Percentiles rank a stretch among this genome's conserved stretches.
phyloP scores from a whole-genome alignment of 2,888 invertebrate species.

The Aplocera efformata region DNA sequence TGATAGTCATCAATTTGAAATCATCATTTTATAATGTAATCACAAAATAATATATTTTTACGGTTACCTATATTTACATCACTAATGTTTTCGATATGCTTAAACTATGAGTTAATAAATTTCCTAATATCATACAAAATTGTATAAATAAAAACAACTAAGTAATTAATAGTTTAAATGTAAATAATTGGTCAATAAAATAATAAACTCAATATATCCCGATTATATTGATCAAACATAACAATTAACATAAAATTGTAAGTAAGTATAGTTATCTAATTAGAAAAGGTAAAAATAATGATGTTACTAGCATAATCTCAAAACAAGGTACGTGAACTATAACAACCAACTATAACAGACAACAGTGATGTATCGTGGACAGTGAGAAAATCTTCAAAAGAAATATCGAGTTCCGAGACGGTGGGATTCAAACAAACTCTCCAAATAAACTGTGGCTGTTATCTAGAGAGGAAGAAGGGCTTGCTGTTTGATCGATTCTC shows the following conservation, averaged over 20 bases:
- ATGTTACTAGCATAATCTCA: constrained; percentile 65
- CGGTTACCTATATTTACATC: constrained; percentile 63
- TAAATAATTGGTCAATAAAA: constrained; percentile 62
- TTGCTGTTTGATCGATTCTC: background rate
- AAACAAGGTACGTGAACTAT: constrained; percentile 39
- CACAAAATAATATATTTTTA: constrained; percentile 55
- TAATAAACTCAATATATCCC: constrained; percentile 56
- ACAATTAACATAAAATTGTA: constrained; percentile 63
- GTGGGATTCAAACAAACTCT: constrained; percentile 3
- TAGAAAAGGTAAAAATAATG: constrained; percentile 35
- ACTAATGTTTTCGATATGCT: constrained; percentile 63
- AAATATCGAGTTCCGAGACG: background rate
- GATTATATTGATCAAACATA: constrained; percentile 70
- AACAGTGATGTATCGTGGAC: constrained; percentile 41
- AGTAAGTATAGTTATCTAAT: constrained; percentile 25
- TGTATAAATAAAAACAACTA: constrained; percentile 70
- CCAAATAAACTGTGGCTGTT: too few species aligned
- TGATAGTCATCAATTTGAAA: constrained; percentile 33
- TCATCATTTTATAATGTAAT: constrained; percentile 15
- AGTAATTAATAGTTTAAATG: constrained; percentile 38
- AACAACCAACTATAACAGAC: constrained; percentile 38
- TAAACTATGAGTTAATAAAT: constrained; percentile 58
- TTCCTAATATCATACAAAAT: constrained; percentile 53
- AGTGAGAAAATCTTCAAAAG: constrained; percentile 6
- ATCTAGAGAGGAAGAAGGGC: constrained; percentile 6